Evolutionary conservation across 1,140 invertebrate genomes (phyloP), one percentile per base, ranked within the genome.

Genomic region (Panagrolaimus sp.): DNA sequence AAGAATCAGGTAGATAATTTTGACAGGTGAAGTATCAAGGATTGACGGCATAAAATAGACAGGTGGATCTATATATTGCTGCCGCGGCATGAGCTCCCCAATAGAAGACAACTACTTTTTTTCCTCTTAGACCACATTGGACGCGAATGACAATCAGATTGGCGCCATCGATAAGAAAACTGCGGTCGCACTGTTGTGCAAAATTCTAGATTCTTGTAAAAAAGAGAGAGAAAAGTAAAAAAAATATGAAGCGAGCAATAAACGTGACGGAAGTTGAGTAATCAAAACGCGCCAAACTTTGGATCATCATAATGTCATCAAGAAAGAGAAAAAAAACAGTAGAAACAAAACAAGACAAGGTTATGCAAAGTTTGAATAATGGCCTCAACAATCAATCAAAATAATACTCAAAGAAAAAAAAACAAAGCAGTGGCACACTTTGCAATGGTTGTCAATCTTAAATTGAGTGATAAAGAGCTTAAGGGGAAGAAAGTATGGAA

Each of bases 81-180:
- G 31, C 31, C 31, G 31, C 31, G 31, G 31, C 31, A 38, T 38
- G 31, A 38, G 31, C 31, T 38, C 31, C 31, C 7, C 31, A 38
- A 7, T 38, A 38, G 31, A 38, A 4, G 31, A 38, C 31, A 7
- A 38, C 2, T 2, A 38, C 31, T 38, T 38, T 38, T 38, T 38
- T 38, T 38, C 7, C 7, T 7, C 7, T 7, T 4, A 38, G 31
- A 38, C 31, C 31, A 38, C 31, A 38, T 2, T 38, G 31, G 31
- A 38, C 31, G 31, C 31, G 31, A 38, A 38, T 38, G 31, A 27
- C 51, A 57, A 57, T 57, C 51, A 9, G 51, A 57, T 57, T 57
- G 51, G 51, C 51, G 51, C 51, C 51, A 57, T 57, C 51, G 51
- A 57, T 57, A 57, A 57, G 51, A 51, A 25, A 25, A 25, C 51